Evolutionary conservation across 1,140 invertebrate genomes (phyloP), one percentile per base, ranked within the genome.

Genomic region (Rhyacophila brunnea): DNA sequence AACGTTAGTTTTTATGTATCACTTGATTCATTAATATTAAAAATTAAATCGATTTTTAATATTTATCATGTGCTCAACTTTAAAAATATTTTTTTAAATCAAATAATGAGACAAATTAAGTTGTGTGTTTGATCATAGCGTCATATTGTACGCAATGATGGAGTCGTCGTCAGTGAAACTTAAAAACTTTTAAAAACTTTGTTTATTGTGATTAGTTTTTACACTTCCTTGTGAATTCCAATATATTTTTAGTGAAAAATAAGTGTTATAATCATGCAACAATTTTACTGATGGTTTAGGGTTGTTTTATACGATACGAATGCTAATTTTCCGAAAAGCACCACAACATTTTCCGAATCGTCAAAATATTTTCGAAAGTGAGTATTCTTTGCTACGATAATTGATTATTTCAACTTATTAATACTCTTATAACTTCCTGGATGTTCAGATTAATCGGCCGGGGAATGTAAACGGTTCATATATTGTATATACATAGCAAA

Each of bases 321-420:
- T 40, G 32, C 10, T 14, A 7, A 48, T 42, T 42, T 35, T 42
- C 46, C 20, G 19, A 43, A 57, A 48, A 42, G 45, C 45, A 42
- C 45, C 55, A 45, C 47, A 28, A 49, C 55, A 57, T 35, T 57
- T 48, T 77, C 72, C 75, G 69, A 74, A 74, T 71, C 75, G 77
- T 75, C 76, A 77, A 75, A 77, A 78, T 77, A 78, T 77, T 78
- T 78, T 77, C 75, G 76, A 78, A 78, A 78, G 76, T 78, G 55
- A 57, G 55, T 56, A 48, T 40, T 36, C 28, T 49, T 34, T 18
- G 17, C 14, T 36, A 49, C 34, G 23, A 28, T 28, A 28, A 28
- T 28, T 28, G 9, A 28, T 28, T 5, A 28, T 28, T 28, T 28
- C 23, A 9, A 28, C 23, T 28, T 9, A 9, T 5, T 28, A 9